Base-by-base conservation (phyloP, 2,888 invertebrate genomes). In the Caenorhabditis panamensis region DNA sequence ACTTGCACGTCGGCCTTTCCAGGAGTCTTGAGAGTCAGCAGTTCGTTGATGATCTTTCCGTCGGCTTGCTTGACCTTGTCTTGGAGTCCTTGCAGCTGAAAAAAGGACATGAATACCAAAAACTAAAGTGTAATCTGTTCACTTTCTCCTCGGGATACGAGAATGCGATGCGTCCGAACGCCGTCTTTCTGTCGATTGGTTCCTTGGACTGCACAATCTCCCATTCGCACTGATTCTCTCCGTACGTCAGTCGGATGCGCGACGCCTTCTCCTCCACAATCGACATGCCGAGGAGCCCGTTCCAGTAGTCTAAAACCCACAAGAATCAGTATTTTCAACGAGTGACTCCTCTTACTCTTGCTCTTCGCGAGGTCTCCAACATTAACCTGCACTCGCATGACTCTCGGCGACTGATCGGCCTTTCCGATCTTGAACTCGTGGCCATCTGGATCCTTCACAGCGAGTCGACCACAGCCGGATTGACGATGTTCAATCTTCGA, bases 1-100 rank as follows among this genome's bases (percentile, higher is more conserved):
- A 99, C 98, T 83, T 95, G 93, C 0, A 99, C 98, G 0, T 96
- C 95, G 0, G 97, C 97, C 92, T 98, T 99, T 56, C 96, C 98
- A 0, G 98, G 98, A 0, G 99, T 99, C 90, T 96, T 96, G 83
- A 99, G 92, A n/a, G 95, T 95, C 68, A 96, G 94, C 22, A 97
- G 93, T 0, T 96, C 96, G 0, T 95, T 97, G 16, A 97, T 92
- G 85, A 98, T 95, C 41, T 93, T 95, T 78, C 94, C 93, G 9
- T 73, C 72, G 6, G 94, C 93, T 0, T 93, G 93, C 85, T 94
- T 94, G 79, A 97, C 94, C 84, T 93, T 93, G 82, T 94, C 92
- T 90, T 96, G 94, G 61, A 98, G 94, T 53, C 92, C 92, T n/a
- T 94, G 94, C 89, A 96, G 95, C 88, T 95, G 93, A 16, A 93